Evolutionary conservation across 2,113 vertebrate genomes (phyloP).

Genomic region (Neolamprologus ventralis): DNA sequence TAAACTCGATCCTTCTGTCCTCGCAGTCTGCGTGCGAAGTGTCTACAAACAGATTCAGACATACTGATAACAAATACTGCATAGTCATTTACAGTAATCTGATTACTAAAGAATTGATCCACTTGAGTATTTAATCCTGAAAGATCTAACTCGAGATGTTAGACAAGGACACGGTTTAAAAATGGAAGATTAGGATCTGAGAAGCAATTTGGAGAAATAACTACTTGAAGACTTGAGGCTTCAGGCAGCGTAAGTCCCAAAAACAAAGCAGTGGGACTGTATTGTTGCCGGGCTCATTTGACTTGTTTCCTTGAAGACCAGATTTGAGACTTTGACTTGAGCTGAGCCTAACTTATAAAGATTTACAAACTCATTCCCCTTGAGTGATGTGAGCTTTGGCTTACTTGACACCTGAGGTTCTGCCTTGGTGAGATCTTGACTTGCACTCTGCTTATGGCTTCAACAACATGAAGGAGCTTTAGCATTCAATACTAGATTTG

Average conservation of each 20-base stretch:
- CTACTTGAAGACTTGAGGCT: neutral
- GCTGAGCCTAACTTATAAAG: neutral
- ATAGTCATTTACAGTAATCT: neutral
- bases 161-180: neutral
- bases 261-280: neutral
- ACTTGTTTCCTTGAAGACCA: neutral
- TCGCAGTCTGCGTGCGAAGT: neutral
- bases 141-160: neutral
- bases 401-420: neutral
- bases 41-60: neutral
- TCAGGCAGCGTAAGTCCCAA: neutral
- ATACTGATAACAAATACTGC: neutral
- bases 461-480: neutral
- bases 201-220: neutral
- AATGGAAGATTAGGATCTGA: neutral
- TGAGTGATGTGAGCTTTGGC: neutral
- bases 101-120: neutral
- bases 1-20: neutral
- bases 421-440: neutral
- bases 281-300: neutral
- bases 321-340: neutral
- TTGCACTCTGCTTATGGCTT: neutral
- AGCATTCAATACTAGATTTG: neutral
- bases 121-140: neutral
- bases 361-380: neutral